Evolutionary conservation across 2,888 invertebrate species (phyloP).

Genomic region (Microctonus brassicae): DNA sequence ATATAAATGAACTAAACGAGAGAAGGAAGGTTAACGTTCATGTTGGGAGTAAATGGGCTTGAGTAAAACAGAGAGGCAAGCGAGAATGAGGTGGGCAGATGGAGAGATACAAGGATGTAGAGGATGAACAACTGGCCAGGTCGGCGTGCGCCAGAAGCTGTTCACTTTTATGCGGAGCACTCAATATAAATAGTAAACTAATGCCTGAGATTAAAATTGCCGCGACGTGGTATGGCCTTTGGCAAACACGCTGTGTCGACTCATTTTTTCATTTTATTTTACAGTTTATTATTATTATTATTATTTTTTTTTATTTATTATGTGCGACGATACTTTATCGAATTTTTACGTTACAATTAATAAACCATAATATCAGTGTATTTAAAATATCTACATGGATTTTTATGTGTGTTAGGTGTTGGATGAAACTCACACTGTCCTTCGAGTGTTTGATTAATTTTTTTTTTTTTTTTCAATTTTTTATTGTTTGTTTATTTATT

Average conservation of each 20-base stretch:
- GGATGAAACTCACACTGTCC: background rate
- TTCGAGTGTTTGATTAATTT: background rate
- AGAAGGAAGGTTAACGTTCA: background rate
- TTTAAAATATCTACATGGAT: no score
- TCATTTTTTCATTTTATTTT: background rate
- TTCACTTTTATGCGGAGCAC: slow-evolving; percentile 38
- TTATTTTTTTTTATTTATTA: background rate
- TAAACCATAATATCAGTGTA: background rate
- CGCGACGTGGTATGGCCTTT: slow-evolving; percentile 23
- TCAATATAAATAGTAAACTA: slow-evolving; percentile 51
- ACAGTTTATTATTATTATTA: background rate
- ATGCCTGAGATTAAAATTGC: slow-evolving; percentile 46
- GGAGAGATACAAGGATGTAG: background rate
- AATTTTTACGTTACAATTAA: background rate
- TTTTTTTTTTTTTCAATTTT: background rate
- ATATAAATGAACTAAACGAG: slow-evolving; percentile 8
- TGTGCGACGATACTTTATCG: background rate
- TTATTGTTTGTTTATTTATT: background rate
- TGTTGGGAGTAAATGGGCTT: background rate
- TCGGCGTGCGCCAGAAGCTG: slow-evolving; percentile 4
- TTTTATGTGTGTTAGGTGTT: background rate
- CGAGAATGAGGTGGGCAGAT: background rate
- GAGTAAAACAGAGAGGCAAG: background rate
- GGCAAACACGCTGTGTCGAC: slow-evolving; percentile 37
- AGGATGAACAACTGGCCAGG: slow-evolving; percentile 1